These are phyloP conservation scores for Mormyrus iriodes DNA, from an alignment of 2,113 vertebrate genomes.

Conservation along the genomic window DNA sequence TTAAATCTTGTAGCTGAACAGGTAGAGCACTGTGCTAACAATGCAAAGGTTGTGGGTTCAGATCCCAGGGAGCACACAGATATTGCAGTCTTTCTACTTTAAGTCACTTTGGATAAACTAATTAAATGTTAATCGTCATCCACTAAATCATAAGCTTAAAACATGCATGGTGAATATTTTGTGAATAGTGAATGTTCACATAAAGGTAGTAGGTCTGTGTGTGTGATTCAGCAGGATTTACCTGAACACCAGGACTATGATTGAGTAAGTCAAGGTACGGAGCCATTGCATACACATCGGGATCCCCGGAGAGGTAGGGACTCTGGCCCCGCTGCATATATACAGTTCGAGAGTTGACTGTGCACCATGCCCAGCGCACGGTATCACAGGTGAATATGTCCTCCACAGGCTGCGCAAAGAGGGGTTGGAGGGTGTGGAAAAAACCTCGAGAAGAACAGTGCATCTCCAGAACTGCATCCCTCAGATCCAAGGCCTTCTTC, in stretches of 20 bases:
- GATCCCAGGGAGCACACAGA: neutral
- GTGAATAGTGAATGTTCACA: neutral
- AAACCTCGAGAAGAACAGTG: slow-evolving; percentile 60
- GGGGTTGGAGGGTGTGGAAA: slow-evolving; percentile 74
- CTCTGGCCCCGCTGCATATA: slow-evolving; percentile 67
- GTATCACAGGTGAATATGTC: slow-evolving; percentile 68
- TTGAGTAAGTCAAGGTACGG: slow-evolving; percentile 90
- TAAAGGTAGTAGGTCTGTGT: neutral
- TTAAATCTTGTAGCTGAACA: neutral
- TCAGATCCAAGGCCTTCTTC: slow-evolving; percentile 66
- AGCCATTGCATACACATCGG: slow-evolving; percentile 76
- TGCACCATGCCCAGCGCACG: slow-evolving; percentile 89
- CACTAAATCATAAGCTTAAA: neutral
- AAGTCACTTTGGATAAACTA: neutral
- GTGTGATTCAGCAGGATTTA: neutral
- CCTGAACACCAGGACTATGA: slow-evolving; percentile 79
- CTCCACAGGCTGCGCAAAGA: slow-evolving; percentile 59
- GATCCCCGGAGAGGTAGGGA: slow-evolving; percentile 63
- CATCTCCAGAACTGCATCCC: slow-evolving; percentile 51
- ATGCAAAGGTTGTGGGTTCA: neutral
- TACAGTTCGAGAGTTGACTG: slow-evolving; percentile 85
- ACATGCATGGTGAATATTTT: neutral
- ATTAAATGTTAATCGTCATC: neutral
- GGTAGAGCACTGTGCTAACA: neutral
- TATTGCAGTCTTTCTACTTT: neutral